Evolutionary conservation across 2,888 invertebrate species (phyloP).

Genomic region (Chrysopilus asiliformis): DNA sequence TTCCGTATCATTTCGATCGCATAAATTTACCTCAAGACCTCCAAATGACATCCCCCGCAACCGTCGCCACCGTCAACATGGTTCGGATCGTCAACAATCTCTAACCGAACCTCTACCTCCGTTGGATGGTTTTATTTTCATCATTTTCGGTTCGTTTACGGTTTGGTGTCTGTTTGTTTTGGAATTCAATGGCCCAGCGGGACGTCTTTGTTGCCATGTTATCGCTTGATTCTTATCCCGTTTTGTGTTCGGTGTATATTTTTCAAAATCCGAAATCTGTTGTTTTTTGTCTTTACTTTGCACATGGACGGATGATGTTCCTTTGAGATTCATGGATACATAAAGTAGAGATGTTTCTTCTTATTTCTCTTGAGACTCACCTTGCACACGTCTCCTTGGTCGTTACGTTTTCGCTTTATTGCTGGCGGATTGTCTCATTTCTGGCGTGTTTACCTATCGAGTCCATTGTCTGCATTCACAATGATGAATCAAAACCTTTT

Average conservation of each 20-base stretch:
- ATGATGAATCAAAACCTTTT: too few relatives aligned
- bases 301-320: background rate
- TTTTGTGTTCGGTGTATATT: conserved; percentile 7
- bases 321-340: background rate
- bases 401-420: background rate
- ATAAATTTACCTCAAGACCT: too few relatives aligned
- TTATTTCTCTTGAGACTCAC: too few relatives aligned
- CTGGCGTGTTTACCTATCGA: too few relatives aligned
- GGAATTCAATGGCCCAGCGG: conserved; percentile 35
- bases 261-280: too few relatives aligned
- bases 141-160: background rate
- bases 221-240: conserved; percentile 29
- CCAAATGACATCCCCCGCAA: too few relatives aligned
- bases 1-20: too few relatives aligned
- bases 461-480: too few relatives aligned
- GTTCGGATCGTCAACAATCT: too few relatives aligned
- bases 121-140: background rate
- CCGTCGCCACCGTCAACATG: too few relatives aligned
- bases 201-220: conserved; percentile 37
- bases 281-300: conserved; percentile 7
- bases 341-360: too few relatives aligned
- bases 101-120: too few relatives aligned
- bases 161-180: conserved; percentile 13
- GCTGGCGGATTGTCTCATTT: background rate
- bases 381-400: background rate